Conservation (phyloP, 2,797 vertebrate genomes). For the Nyctibius grandis region DNA sequence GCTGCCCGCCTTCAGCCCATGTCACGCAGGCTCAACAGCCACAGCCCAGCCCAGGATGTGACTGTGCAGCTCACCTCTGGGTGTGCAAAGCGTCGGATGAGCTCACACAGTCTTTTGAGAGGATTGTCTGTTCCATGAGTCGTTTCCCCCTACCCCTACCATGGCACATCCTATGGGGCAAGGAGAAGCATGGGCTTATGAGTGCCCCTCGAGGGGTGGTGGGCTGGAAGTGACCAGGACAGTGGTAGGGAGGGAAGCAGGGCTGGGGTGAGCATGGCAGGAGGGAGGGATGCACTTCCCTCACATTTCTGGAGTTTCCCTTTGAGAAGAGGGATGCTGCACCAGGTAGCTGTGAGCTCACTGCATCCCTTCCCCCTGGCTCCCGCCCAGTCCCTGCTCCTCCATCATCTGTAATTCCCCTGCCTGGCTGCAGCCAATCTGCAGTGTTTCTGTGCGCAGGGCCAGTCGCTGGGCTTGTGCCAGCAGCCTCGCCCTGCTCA, state of each 20-base stretch:
- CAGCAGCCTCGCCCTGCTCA: background rate
- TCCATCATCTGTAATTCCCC: background rate
- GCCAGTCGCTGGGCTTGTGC: background rate
- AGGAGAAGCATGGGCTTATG: background rate
- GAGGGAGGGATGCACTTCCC: background rate
- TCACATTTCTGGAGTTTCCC: background rate
- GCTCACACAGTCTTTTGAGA: background rate
- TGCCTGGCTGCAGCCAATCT: background rate
- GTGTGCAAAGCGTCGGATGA: background rate
- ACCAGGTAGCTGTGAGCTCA: background rate
- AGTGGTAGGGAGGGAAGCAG: background rate
- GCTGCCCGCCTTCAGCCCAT: background rate
- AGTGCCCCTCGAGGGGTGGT: fast-evolving
- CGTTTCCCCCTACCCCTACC: background rate
- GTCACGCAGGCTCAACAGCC: background rate
- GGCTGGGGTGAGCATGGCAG: background rate
- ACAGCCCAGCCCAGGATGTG: background rate
- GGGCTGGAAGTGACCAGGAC: background rate
- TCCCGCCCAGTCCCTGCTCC: background rate
- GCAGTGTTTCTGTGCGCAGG: background rate
- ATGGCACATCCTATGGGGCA: background rate
- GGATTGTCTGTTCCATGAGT: background rate
- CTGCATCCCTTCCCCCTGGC: background rate
- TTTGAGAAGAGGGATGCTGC: background rate
- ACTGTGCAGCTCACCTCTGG: background rate